phyloP scores from a whole-genome alignment of 2,888 invertebrate genomes.

The Tillus elongatus region DNA sequence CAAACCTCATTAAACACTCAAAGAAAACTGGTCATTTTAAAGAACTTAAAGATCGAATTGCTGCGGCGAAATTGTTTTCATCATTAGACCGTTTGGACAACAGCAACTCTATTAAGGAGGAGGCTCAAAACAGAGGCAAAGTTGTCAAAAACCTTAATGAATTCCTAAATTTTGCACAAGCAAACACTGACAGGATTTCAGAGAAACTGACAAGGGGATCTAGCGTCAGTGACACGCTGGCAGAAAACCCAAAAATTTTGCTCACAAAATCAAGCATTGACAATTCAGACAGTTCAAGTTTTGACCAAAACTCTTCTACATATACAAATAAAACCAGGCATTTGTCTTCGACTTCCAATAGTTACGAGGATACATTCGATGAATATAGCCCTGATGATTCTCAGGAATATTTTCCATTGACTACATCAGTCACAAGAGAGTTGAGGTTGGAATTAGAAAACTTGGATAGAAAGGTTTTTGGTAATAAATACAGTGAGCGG shows the following conservation, averaged over 20 bases:
- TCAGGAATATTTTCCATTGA: constrained; percentile 78
- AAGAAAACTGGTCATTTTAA: constrained; percentile 46
- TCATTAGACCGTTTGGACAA: constrained; percentile 51
- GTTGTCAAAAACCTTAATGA: constrained; percentile 74
- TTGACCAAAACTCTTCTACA: constrained; percentile 25
- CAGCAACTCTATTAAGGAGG: constrained; percentile 37
- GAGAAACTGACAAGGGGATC: constrained; percentile 26
- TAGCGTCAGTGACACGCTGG: constrained; percentile 13
- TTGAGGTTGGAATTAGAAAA: constrained; percentile 73
- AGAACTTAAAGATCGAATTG: constrained; percentile 48
- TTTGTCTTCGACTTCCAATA: constrained; percentile 32
- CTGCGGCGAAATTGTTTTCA: constrained; percentile 46
- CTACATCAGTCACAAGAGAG: constrained; percentile 78
- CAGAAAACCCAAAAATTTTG: constrained; percentile 42
- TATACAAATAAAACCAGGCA: constrained; percentile 29
- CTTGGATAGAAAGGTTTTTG: constrained; percentile 75
- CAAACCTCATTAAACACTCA: constrained; percentile 36
- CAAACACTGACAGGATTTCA: constrained; percentile 52
- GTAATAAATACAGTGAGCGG: constrained; percentile 42
- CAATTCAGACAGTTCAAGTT: constrained; percentile 44
- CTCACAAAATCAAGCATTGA: constrained; percentile 43
- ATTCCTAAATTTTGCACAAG: constrained; percentile 67
- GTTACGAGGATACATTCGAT: constrained; percentile 42
- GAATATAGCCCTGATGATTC: constrained; percentile 71
- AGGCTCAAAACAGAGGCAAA: constrained; percentile 35